Percentiles rank a stretch among this genome's conserved stretches.
These are phyloP conservation scores for Nemotelus nigrinus DNA, from an alignment of 2,888 invertebrate species.

Conservation along the genomic window DNA sequence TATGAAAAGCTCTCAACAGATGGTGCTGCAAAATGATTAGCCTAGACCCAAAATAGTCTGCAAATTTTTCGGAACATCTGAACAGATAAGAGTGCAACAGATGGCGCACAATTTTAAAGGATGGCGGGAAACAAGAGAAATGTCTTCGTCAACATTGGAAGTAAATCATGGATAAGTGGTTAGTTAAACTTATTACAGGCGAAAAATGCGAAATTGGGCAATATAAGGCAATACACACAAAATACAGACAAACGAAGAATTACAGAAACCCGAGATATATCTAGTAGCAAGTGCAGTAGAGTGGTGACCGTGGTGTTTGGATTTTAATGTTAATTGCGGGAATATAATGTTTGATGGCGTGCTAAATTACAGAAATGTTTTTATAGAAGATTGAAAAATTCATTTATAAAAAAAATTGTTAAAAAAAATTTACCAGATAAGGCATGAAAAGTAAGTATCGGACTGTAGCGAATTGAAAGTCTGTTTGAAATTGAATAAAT, in stretches of 20 bases:
- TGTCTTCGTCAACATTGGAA: neutral
- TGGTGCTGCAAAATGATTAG: conserved; percentile 57
- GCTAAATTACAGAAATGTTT: neutral
- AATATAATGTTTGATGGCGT: neutral
- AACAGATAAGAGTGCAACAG: conserved; percentile 16
- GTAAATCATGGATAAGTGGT: no score
- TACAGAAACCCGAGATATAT: neutral
- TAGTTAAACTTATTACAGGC: neutral
- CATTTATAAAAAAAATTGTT: no score
- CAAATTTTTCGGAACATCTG: conserved; percentile 60
- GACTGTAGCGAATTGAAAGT: neutral
- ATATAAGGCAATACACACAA: conserved; percentile 37
- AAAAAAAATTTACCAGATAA: conserved; percentile 1
- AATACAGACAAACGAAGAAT: conserved; percentile 23
- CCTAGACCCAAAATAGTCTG: conserved; percentile 60
- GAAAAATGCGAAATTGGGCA: conserved; percentile 39
- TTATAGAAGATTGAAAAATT: neutral
- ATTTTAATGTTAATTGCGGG: neutral
- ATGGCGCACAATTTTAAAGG: conserved; percentile 51
- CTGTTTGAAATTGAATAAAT: neutral
- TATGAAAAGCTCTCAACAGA: conserved; percentile 59
- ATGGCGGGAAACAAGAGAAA: conserved; percentile 46
- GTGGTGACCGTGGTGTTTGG: conserved; percentile 1
- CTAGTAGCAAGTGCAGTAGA: conserved; percentile 17
- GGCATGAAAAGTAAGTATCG: neutral